Percentiles rank a stretch among this genome's conserved stretches.
Evolutionary conservation across 2,888 invertebrate species (phyloP).

Genomic region (Lymantria monacha): DNA sequence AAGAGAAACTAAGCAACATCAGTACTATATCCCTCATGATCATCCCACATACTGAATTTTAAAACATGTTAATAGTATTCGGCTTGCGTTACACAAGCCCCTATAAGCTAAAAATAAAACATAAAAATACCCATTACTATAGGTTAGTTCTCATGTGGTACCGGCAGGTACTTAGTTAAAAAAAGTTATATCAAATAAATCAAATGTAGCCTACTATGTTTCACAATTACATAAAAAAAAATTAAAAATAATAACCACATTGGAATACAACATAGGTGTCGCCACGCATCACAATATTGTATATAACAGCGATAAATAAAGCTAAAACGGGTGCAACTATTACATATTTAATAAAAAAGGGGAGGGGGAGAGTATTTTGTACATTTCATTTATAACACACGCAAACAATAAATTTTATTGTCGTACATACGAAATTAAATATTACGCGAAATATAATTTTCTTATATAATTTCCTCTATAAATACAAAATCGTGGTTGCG

Average conservation of each 20-base stretch:
- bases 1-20: conserved; percentile 73
- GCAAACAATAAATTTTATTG: conserved; percentile 34
- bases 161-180: conserved; percentile 50
- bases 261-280: conserved; percentile 32
- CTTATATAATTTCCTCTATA: conserved; percentile 32
- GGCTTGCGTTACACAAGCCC: conserved; percentile 62
- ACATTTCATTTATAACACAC: conserved; percentile 33
- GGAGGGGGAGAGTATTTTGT: conserved; percentile 39
- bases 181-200: conserved; percentile 38
- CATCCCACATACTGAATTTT: conserved; percentile 66
- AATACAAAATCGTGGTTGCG: conserved; percentile 24
- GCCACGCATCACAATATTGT: no score
- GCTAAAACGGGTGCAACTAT: conserved; percentile 10
- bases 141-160: conserved; percentile 60
- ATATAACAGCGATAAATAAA: not conserved
- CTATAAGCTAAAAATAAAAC: conserved; percentile 66
- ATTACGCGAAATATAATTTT: conserved; percentile 18
- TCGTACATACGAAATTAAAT: conserved; percentile 34
- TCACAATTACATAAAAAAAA: conserved; percentile 47
- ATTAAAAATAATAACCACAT: conserved; percentile 52
- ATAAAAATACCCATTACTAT: conserved; percentile 70
- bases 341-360: conserved; percentile 10
- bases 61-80: conserved; percentile 71
- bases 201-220: conserved; percentile 41
- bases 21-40: conserved; percentile 67